These are phyloP conservation scores for Mastomys natalensis DNA, from an alignment of 2,113 vertebrate species.

Conservation along the genomic window DNA sequence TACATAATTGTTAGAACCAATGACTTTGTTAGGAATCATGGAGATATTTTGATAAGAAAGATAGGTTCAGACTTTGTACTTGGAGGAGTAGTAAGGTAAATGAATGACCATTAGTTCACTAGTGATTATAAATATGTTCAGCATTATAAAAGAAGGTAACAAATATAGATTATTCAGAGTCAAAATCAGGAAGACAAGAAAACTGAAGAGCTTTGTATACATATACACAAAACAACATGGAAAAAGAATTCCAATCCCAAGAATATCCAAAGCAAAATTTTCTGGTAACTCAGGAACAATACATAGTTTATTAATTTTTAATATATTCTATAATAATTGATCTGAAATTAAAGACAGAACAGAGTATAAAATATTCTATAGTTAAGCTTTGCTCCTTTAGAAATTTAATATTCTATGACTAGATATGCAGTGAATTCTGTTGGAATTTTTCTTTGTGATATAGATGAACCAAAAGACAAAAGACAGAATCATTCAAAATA, in stretches of 20 bases:
- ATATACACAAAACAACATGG: not conserved
- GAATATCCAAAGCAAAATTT: not conserved
- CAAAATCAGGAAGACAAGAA: not conserved
- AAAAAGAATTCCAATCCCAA: not conserved
- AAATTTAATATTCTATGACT: not conserved
- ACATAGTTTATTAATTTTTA: not conserved
- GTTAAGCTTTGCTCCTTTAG: not conserved
- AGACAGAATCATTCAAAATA: not conserved
- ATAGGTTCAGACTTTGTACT: not conserved
- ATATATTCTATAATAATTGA: not conserved
- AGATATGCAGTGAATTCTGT: not conserved
- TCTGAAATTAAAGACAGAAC: not conserved
- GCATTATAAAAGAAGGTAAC: not conserved
- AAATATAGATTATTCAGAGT: not conserved
- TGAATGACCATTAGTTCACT: not conserved
- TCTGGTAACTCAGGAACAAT: not conserved
- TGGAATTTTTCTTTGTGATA: not conserved
- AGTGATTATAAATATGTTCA: not conserved
- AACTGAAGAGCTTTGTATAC: accelerated
- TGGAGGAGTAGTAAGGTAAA: not conserved
- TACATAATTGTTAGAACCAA: not conserved
- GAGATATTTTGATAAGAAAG: not conserved
- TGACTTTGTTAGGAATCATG: not conserved
- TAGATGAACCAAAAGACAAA: not conserved
- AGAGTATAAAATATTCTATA: not conserved